Conservation (phyloP, 37 sponge, comb jelly and placozoan genomes). For the Oscarella lobularis region DNA sequence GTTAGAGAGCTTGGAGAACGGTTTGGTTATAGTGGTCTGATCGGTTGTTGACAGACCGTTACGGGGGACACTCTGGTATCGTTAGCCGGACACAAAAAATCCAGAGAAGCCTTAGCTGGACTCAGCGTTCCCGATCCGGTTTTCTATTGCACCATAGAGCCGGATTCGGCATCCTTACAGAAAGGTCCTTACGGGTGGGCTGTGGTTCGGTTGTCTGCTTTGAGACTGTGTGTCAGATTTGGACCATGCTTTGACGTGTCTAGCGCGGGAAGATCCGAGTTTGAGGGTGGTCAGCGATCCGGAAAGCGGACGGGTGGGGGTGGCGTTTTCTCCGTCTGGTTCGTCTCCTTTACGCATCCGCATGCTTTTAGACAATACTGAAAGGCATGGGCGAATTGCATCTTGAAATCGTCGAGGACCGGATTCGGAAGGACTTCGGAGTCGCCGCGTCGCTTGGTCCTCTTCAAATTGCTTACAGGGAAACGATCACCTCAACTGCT, state of each 20-base stretch:
- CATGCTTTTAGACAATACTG: conserved; percentile 44
- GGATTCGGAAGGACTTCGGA: conserved; percentile 50
- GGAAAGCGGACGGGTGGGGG: conserved; percentile 63
- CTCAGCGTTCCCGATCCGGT: conserved; percentile 64
- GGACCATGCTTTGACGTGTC: conserved; percentile 57
- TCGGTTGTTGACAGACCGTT: neutral
- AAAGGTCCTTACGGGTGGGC: conserved; percentile 22
- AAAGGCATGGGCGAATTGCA: conserved; percentile 97
- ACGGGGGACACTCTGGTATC: neutral
- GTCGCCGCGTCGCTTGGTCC: conserved; percentile 52
- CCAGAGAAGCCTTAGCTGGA: neutral
- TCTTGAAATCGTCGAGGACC: conserved; percentile 63
- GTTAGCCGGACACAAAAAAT: neutral
- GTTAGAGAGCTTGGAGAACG: too few relatives aligned
- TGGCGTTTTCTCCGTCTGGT: neutral
- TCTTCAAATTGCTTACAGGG: conserved; percentile 79
- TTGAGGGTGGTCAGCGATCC: conserved; percentile 57
- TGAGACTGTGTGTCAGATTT: conserved; percentile 32
- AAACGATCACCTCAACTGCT: conserved; percentile 27
- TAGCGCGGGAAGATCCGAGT: conserved; percentile 82
- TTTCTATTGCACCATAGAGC: conserved; percentile 91
- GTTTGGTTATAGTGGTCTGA: too few relatives aligned
- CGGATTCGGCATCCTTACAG: conserved; percentile 53
- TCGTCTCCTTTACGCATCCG: neutral
- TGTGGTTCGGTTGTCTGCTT: too few relatives aligned